Conservation (phyloP, 2,797 vertebrate genomes). For the Poecilia velifera region DNA sequence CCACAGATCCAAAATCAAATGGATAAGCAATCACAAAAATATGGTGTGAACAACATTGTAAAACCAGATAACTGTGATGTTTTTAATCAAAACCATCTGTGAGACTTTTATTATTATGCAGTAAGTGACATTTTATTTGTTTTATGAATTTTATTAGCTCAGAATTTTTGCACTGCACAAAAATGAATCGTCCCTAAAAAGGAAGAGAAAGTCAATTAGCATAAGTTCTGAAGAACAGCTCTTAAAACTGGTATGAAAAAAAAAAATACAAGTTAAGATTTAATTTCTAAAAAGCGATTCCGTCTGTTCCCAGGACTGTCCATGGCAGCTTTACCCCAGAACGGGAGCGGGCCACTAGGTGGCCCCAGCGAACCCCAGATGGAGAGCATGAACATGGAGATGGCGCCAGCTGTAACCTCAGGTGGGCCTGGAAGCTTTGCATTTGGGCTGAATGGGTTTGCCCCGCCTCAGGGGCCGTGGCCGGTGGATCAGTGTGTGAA, state of each 20-base stretch:
- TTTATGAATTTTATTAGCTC: neutral
- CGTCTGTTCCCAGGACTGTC: constrained; percentile 62
- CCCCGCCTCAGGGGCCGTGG: constrained; percentile 67
- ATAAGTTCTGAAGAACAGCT: neutral
- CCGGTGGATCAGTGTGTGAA: constrained; percentile 81
- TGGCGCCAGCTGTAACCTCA: constrained; percentile 86
- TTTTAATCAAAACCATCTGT: neutral
- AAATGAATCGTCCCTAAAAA: neutral
- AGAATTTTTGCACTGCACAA: neutral
- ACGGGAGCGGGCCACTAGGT: constrained; percentile 68
- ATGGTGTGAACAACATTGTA: neutral
- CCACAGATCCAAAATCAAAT: neutral
- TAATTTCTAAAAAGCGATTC: neutral
- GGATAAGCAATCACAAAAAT: neutral
- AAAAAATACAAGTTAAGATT: neutral
- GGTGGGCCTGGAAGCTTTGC: constrained; percentile 96
- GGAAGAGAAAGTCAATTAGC: neutral
- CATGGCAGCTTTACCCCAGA: constrained; percentile 73
- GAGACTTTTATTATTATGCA: neutral
- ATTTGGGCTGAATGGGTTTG: constrained; percentile 87
- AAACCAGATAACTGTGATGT: neutral
- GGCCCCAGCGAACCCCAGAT: constrained; percentile 83
- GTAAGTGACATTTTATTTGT: neutral
- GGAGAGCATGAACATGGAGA: constrained; percentile 90
- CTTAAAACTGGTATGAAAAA: neutral